Conservation (phyloP, 2,888 invertebrate genomes). For the Phoenoteleia sp. region DNA sequence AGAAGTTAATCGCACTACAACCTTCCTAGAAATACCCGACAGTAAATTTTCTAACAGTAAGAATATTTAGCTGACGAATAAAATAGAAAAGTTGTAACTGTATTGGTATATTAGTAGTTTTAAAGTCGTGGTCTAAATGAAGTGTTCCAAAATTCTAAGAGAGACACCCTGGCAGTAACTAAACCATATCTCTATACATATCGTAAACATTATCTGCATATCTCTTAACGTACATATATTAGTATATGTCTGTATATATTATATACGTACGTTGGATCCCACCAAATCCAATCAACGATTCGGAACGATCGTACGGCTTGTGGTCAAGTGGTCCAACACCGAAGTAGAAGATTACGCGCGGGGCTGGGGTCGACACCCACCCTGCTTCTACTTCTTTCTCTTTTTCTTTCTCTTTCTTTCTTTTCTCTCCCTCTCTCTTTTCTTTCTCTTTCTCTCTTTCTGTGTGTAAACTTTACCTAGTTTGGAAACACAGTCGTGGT, state of each 20-base stretch:
- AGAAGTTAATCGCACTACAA: too few relatives aligned
- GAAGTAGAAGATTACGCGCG: slow-evolving; percentile 78
- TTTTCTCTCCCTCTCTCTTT: slow-evolving; percentile 68
- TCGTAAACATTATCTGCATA: slow-evolving; percentile 42
- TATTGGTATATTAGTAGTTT: too few relatives aligned
- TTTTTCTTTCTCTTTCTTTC: slow-evolving; percentile 33
- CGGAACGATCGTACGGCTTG: slow-evolving; percentile 82
- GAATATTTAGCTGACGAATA: too few relatives aligned
- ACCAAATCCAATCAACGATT: slow-evolving; percentile 84
- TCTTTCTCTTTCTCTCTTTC: slow-evolving; percentile 70
- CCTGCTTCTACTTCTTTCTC: slow-evolving; percentile 72
- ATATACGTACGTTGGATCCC: slow-evolving; percentile 83
- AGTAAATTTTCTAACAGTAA: too few relatives aligned
- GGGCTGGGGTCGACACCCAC: slow-evolving; percentile 80
- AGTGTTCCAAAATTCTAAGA: too few relatives aligned
- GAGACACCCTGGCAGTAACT: neutral
- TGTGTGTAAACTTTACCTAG: slow-evolving; percentile 86
- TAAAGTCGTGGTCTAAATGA: too few relatives aligned
- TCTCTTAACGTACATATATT: slow-evolving; percentile 71
- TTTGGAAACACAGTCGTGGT: slow-evolving; percentile 87
- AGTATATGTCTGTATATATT: slow-evolving; percentile 81
- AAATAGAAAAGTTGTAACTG: too few relatives aligned
- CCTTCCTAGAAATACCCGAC: too few relatives aligned
- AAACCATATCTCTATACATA: slow-evolving; percentile 8
- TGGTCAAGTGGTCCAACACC: slow-evolving; percentile 82